Evolutionary conservation across 2,888 invertebrate species (phyloP).

Genomic region (Thereva unica): DNA sequence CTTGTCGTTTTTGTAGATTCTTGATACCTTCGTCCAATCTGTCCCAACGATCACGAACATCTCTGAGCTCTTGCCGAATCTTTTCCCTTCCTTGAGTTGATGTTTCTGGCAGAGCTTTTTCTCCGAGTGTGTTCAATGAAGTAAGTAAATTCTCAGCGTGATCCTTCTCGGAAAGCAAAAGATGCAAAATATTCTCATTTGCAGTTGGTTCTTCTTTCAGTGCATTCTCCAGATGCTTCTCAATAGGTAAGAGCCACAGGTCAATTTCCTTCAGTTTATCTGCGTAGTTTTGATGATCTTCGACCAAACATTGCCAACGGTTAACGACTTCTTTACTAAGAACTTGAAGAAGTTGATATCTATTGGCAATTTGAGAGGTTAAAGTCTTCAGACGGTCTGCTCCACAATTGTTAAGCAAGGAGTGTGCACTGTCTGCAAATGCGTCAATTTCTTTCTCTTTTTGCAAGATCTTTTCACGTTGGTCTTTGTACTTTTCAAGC

Average conservation of each 20-base stretch:
- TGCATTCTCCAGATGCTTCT: conserved; percentile 67
- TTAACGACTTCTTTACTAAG: conserved; percentile 85
- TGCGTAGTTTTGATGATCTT: conserved; percentile 79
- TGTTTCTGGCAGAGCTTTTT: conserved; percentile 90
- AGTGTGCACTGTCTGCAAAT: conserved; percentile 88
- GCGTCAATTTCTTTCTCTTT: conserved; percentile 86
- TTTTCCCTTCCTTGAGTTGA: conserved; percentile 88
- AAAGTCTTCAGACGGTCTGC: conserved; percentile 84
- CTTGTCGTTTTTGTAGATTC: conserved; percentile 82
- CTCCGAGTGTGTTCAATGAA: conserved; percentile 76
- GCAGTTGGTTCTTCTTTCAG: conserved; percentile 71
- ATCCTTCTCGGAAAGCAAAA: conserved; percentile 77
- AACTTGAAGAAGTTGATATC: conserved; percentile 79
- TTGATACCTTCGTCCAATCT: conserved; percentile 80
- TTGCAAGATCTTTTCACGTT: conserved; percentile 74
- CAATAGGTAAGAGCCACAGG: conserved; percentile 77
- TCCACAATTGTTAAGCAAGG: conserved; percentile 79
- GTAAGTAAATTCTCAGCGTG: conserved; percentile 80
- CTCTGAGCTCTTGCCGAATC: conserved; percentile 81
- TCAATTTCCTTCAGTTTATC: conserved; percentile 75
- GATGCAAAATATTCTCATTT: conserved; percentile 70
- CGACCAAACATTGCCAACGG: conserved; percentile 80
- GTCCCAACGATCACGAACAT: conserved; percentile 86
- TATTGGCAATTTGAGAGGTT: conserved; percentile 85
- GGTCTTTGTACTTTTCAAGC: conserved; percentile 70